phyloP scores from a whole-genome alignment of 2,113 vertebrate species.

The Ciconia boyciana region DNA sequence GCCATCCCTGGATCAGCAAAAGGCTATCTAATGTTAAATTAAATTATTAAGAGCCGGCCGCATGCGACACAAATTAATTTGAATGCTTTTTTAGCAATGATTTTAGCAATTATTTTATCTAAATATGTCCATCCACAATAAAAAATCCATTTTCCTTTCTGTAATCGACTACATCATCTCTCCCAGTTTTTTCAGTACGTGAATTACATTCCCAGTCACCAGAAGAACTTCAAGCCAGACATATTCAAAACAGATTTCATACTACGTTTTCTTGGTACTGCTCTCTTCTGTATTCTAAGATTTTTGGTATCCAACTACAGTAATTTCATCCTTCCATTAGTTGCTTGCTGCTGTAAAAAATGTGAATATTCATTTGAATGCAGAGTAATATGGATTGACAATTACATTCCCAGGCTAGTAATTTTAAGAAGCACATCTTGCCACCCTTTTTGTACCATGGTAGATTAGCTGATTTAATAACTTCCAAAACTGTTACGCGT shows the following conservation, averaged over 20 bases:
- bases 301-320: slow-evolving; percentile 29
- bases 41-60: not conserved
- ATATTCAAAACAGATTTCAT: not conserved
- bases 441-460: not conserved
- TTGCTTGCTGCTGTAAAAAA: slow-evolving; percentile 16
- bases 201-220: not conserved
- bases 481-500: slow-evolving; percentile 1
- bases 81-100: not conserved
- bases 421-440: slow-evolving; percentile 37
- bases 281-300: not conserved
- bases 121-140: not conserved
- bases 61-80: not conserved
- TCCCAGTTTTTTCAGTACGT: not conserved
- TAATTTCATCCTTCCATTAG: slow-evolving; percentile 37
- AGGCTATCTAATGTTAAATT: not conserved
- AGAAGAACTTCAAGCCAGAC: not conserved
- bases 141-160: not conserved
- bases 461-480: slow-evolving; percentile 17
- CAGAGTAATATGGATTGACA: slow-evolving; percentile 32
- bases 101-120: not conserved
- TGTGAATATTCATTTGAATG: slow-evolving; percentile 38
- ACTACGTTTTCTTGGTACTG: not conserved
- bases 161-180: not conserved
- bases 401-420: slow-evolving; percentile 15
- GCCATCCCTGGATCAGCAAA: not conserved